phyloP scores from a whole-genome alignment of 2,888 invertebrate species.

The Phortica magna region DNA sequence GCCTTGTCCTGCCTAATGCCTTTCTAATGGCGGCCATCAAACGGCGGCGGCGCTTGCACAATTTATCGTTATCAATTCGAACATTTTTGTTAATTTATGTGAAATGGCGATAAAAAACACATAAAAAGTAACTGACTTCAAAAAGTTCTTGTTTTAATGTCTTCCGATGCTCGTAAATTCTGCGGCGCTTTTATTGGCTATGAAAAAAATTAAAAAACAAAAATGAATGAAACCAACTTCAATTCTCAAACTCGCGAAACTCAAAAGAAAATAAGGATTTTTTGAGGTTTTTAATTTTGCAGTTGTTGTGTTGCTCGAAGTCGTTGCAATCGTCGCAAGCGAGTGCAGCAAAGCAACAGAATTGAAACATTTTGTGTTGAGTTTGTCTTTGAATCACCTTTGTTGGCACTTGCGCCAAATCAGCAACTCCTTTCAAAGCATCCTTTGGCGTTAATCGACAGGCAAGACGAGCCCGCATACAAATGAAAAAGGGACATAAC shows the following conservation, averaged over 20 bases:
- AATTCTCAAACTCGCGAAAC: neutral
- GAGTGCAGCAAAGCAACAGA: neutral
- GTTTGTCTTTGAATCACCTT: neutral
- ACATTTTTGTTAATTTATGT: slow-evolving; percentile 55
- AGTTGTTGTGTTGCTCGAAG: neutral
- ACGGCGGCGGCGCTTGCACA: neutral
- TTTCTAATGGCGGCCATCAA: slow-evolving; percentile 46
- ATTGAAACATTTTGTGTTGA: neutral
- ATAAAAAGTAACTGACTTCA: slow-evolving; percentile 35
- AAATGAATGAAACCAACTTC: neutral
- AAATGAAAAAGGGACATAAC: neutral
- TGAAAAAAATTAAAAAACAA: neutral
- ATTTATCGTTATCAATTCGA: slow-evolving; percentile 50
- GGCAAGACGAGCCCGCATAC: slow-evolving; percentile 13
- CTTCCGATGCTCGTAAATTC: slow-evolving; percentile 20
- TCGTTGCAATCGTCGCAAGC: neutral
- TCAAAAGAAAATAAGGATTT: neutral
- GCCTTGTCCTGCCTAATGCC: slow-evolving; percentile 36
- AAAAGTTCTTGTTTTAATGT: slow-evolving; percentile 42
- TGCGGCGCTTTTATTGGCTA: slow-evolving; percentile 21
- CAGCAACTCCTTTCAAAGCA: neutral
- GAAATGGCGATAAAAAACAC: slow-evolving; percentile 35
- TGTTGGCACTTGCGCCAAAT: slow-evolving; percentile 2
- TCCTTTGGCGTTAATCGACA: neutral
- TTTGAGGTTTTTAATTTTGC: neutral